Conservation (phyloP, 2,113 vertebrate species). For the Malurus cyaneus region DNA sequence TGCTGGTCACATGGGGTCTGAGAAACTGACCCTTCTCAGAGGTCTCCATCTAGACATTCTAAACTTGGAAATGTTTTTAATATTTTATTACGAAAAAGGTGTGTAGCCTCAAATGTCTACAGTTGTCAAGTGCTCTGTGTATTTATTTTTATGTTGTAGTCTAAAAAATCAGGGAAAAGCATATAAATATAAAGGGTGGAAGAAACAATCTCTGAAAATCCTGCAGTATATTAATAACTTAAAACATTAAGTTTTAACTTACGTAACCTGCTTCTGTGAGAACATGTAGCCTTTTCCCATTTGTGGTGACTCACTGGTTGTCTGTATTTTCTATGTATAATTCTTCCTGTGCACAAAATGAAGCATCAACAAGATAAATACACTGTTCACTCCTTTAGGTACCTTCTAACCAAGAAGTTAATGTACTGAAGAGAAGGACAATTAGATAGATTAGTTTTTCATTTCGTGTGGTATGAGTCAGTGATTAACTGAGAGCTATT, state of each 20-base stretch:
- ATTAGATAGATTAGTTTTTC: background rate
- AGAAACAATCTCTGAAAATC: background rate
- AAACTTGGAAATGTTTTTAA: background rate
- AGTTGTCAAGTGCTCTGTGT: background rate
- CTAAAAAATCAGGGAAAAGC: background rate
- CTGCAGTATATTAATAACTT: background rate
- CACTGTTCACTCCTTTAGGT: background rate
- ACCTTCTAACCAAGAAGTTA: background rate
- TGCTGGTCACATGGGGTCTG: background rate
- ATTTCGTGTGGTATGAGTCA: background rate
- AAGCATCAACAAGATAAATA: background rate
- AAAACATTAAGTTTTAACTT: background rate
- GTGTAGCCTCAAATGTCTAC: background rate
- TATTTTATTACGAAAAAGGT: background rate
- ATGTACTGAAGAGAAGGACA: background rate
- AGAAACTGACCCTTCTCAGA: background rate
- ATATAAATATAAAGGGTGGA: background rate
- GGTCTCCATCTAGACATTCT: background rate
- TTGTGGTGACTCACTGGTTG: background rate
- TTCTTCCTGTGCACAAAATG: background rate
- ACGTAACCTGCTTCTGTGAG: background rate
- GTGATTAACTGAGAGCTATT: background rate
- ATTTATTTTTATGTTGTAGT: background rate
- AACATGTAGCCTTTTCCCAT: background rate
- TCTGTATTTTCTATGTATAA: background rate